Percentiles rank a stretch among this genome's conserved stretches.
Conservation (phyloP, 2,113 vertebrate genomes). For the Chamaea fasciata region DNA sequence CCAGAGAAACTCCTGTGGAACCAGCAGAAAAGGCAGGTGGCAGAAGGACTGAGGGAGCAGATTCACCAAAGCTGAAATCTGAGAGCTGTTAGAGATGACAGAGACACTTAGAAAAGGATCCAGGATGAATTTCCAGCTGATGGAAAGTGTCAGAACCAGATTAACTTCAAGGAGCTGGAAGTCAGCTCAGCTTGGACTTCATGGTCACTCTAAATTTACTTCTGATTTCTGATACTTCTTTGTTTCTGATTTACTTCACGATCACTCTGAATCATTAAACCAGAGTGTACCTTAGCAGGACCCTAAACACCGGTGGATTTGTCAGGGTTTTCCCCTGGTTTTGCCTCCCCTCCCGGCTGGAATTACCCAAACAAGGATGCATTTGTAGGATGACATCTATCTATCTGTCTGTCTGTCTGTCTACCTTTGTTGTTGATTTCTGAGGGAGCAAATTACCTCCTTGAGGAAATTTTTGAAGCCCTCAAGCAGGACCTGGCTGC, state of each 20-base stretch:
- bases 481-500: neutral
- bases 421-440: neutral
- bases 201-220: neutral
- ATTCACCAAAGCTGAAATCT: neutral
- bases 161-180: neutral
- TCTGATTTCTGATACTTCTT: too few species aligned
- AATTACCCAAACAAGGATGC: neutral
- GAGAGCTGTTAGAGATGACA: neutral
- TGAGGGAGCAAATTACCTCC: neutral
- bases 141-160: neutral
- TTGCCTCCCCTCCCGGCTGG: neutral
- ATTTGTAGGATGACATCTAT: neutral
- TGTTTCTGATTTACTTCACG: neutral
- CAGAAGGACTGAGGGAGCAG: neutral
- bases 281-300: neutral
- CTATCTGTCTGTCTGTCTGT: accelerated
- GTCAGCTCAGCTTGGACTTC: neutral
- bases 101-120: neutral
- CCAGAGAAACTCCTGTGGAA: neutral
- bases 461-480: neutral
- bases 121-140: neutral
- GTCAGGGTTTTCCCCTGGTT: neutral
- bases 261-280: neutral
- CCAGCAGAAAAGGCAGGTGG: neutral
- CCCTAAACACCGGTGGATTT: neutral